phyloP scores from a whole-genome alignment of 2,888 invertebrate species.

The Caenorhabditis uteleia region DNA sequence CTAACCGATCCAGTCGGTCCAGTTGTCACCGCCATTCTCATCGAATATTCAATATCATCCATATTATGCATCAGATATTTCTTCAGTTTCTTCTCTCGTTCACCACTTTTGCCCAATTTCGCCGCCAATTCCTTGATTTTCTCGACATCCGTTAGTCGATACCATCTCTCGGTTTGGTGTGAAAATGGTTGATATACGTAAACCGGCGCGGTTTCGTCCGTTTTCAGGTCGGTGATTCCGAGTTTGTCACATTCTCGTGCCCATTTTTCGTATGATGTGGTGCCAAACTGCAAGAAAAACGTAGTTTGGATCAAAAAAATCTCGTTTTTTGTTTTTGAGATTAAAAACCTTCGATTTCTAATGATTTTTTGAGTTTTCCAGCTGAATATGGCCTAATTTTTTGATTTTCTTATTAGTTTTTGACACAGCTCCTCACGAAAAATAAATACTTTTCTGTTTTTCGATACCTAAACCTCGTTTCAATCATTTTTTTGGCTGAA shows the following conservation, averaged over 20 bases:
- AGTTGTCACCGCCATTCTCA: too few relatives aligned
- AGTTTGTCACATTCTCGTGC: slow-evolving; percentile 15
- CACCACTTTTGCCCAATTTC: not conserved
- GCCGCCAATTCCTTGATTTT: not conserved
- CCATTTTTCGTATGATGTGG: slow-evolving; percentile 33
- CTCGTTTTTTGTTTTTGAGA: not conserved
- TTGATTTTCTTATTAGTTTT: too few relatives aligned
- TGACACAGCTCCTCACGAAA: too few relatives aligned
- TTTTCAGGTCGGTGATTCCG: slow-evolving; percentile 12
- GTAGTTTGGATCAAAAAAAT: not conserved
- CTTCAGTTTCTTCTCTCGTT: not conserved
- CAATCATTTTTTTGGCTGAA: too few relatives aligned
- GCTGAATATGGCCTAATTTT: too few relatives aligned
- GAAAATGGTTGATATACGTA: slow-evolving; percentile 12
- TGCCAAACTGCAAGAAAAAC: slow-evolving; percentile 30
- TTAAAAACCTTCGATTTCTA: too few relatives aligned
- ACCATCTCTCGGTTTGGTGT: slow-evolving; percentile 20
- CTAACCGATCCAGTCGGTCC: too few relatives aligned
- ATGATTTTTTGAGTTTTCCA: not conserved
- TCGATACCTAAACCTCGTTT: too few relatives aligned
- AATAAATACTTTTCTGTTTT: too few relatives aligned
- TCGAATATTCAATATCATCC: not conserved
- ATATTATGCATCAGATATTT: not conserved
- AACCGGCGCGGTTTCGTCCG: slow-evolving; percentile 7
- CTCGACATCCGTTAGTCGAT: slow-evolving; percentile 4